Evolutionary conservation across 2,888 invertebrate species (phyloP), one percentile per base, ranked within the genome.

Genomic region (Meiosimyza platycephala): DNA sequence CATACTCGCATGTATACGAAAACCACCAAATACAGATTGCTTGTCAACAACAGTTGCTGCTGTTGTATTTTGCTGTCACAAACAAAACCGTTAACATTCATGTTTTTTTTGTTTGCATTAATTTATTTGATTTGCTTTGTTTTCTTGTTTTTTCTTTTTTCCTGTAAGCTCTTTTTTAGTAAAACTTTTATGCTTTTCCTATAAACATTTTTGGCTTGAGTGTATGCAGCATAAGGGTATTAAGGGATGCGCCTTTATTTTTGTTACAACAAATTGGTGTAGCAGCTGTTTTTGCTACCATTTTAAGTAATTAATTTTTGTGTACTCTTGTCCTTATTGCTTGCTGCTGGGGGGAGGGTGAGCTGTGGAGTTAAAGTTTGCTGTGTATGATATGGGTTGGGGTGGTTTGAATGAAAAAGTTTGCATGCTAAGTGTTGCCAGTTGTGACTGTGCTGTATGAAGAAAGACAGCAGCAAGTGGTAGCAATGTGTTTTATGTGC

Each of bases 231-330:
- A 16, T 55, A 40, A 40, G 40, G 40, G 40, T 40, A 40, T 40
- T 22, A 22, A 16, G 55, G 11, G 55, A 11, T 55, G 55, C 55
- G 16, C 55, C 22, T 55, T 22, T 18, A 55, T 55, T 55, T 55
- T 55, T 18, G 16, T 55, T n/a, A 22, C 55, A 18, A 22, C 18
- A 55, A 55, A 55, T 40, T 55, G 55, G 55, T 22, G 55, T 22
- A 55, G 55, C 55, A 55, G 55, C 55, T 55, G 55, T 22, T 55
- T 22, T 55, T 22, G 55, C 18, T 55, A n/a, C 55, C 55, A 16
- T 55, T 55, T 55, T 55, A 55, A 55, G 55, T 55, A 55, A 55
- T 55, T 55, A 55, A 55, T 55, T 55, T 16, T 55, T 22, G 55
- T 55, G 54, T 54, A 22, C 55, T 16, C 16, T 18, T 55, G 55